Evolutionary conservation across 2,888 invertebrate genomes (phyloP).

Genomic region (Drosophila recens): DNA sequence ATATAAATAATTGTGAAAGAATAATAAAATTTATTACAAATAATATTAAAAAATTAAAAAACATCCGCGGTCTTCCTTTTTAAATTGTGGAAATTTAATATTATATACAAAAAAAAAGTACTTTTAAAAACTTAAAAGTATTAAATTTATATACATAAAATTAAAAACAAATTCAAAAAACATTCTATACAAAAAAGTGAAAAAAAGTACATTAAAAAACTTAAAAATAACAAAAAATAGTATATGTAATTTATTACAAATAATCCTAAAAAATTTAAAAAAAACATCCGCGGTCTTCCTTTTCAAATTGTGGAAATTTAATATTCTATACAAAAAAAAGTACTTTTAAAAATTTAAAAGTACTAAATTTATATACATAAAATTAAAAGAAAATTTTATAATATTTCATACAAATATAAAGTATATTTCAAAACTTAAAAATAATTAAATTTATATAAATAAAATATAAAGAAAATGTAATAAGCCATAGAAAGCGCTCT

Average conservation of each 20-base stretch:
- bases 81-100: neutral
- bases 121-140: conserved; percentile 1
- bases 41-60: no score
- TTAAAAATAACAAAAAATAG: neutral
- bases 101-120: conserved; percentile 8
- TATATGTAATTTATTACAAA: no score
- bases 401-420: conserved; percentile 9
- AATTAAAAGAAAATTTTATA: neutral
- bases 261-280: no score
- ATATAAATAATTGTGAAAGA: no score
- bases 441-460: conserved; percentile 4
- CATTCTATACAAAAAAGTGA: no score
- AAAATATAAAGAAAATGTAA: neutral
- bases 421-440: conserved; percentile 8
- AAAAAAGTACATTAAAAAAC: conserved; percentile 9
- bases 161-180: neutral
- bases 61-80: conserved; percentile 5
- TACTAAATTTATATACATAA: conserved; percentile 3
- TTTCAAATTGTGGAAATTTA: no score
- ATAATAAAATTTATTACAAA: no score
- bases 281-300: no score
- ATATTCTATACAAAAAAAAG: conserved; percentile 9
- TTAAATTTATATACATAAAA: neutral
- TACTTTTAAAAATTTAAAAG: conserved; percentile 7
- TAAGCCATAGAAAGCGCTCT: conserved; percentile 5